phyloP scores from a whole-genome alignment of 1,140 invertebrate species.

The Achroia grisella region DNA sequence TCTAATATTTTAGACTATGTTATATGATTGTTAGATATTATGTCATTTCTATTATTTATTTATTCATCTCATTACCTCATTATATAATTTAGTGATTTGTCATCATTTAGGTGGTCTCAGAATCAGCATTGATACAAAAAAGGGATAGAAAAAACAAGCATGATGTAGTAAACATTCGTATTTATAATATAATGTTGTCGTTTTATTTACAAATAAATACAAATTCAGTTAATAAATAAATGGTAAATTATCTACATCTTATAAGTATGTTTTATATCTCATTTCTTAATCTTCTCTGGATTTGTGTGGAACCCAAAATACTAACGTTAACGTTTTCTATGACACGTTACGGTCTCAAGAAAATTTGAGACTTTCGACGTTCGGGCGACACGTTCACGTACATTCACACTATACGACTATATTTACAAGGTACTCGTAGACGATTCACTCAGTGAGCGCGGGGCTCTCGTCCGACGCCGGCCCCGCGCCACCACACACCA shows the following conservation, averaged over 20 bases:
- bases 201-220: constrained; percentile 74
- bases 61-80: no score
- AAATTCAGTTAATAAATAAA: constrained; percentile 74
- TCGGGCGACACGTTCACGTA: constrained; percentile 72
- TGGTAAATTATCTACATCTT: constrained; percentile 74
- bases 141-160: constrained; percentile 52
- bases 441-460: constrained; percentile 58
- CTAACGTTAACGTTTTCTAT: constrained; percentile 71
- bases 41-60: no score
- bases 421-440: constrained; percentile 62
- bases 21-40: no score
- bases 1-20: no score
- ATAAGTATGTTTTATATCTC: constrained; percentile 73
- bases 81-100: no score
- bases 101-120: no score
- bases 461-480: constrained; percentile 45
- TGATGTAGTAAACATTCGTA: constrained; percentile 72
- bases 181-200: constrained; percentile 73
- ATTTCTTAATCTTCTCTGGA: constrained; percentile 71
- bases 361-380: constrained; percentile 71
- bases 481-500: constrained; percentile 50
- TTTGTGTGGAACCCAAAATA: constrained; percentile 68
- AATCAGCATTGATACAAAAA: not conserved
- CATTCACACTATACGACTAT: constrained; percentile 68
- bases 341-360: constrained; percentile 72